Conservation (phyloP, 2,113 vertebrate species). For the Petromus typicus region DNA sequence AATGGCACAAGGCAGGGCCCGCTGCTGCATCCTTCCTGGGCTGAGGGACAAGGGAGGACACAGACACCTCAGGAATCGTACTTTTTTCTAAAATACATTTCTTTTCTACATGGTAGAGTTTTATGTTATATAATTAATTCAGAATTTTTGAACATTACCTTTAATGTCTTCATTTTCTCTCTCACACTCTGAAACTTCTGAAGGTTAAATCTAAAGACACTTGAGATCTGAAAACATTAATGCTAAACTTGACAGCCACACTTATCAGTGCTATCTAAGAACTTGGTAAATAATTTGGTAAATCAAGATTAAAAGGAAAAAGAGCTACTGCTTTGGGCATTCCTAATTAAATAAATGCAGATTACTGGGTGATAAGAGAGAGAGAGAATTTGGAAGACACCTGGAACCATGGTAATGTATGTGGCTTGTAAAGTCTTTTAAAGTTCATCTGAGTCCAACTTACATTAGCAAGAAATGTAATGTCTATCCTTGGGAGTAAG, state of each 20-base stretch:
- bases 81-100: not conserved
- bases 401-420: not conserved
- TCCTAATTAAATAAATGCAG: not conserved
- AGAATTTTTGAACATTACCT: not conserved
- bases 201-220: not conserved
- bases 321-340: not conserved
- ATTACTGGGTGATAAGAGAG: not conserved
- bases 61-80: not conserved
- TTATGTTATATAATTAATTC: not conserved
- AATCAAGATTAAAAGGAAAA: not conserved
- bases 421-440: not conserved
- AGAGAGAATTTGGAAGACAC: not conserved
- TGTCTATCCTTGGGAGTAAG: not conserved
- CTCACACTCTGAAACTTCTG: not conserved
- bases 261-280: not conserved
- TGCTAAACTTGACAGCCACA: not conserved
- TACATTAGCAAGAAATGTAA: not conserved
- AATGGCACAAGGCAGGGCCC: not conserved
- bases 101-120: not conserved
- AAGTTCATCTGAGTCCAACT: not conserved
- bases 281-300: not conserved
- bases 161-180: not conserved
- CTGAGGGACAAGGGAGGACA: too few relatives aligned
- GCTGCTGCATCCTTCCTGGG: not conserved
- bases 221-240: not conserved